Conservation (phyloP, 2,113 vertebrate genomes). For the Psittacus erithacus region DNA sequence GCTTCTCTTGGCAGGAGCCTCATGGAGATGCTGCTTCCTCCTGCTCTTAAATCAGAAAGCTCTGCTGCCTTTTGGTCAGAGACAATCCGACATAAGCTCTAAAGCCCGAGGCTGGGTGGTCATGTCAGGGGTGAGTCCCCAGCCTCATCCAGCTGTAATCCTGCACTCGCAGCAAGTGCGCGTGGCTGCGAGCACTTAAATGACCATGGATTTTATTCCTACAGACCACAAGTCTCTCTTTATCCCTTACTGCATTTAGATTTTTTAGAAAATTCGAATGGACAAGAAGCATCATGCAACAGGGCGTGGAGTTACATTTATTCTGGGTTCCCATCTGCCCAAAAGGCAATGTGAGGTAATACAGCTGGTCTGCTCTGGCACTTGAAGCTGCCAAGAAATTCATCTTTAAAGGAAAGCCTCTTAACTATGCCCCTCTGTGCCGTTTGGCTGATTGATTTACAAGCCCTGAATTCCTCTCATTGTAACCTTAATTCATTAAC, state of each 20-base stretch:
- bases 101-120: background rate
- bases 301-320: conserved; percentile 49
- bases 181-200: background rate
- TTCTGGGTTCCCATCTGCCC: conserved; percentile 59
- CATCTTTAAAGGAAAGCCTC: conserved; percentile 64
- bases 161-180: background rate
- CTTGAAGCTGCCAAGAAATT: conserved; percentile 65
- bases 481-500: conserved; percentile 68
- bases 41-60: background rate
- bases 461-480: conserved; percentile 61
- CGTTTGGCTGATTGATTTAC: conserved; percentile 58
- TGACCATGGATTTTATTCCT: background rate
- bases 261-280: conserved; percentile 7
- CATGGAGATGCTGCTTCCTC: background rate
- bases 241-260: background rate
- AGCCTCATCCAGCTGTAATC: background rate
- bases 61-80: background rate
- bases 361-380: conserved; percentile 62
- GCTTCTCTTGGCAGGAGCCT: background rate
- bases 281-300: conserved; percentile 55
- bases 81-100: background rate
- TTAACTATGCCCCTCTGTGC: conserved; percentile 56
- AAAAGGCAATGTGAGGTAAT: conserved; percentile 68
- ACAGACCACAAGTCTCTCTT: background rate
- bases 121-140: conserved; percentile 10